Evolutionary conservation across 2,888 invertebrate species (phyloP).

Genomic region (Hirtodrosophila cameraria): DNA sequence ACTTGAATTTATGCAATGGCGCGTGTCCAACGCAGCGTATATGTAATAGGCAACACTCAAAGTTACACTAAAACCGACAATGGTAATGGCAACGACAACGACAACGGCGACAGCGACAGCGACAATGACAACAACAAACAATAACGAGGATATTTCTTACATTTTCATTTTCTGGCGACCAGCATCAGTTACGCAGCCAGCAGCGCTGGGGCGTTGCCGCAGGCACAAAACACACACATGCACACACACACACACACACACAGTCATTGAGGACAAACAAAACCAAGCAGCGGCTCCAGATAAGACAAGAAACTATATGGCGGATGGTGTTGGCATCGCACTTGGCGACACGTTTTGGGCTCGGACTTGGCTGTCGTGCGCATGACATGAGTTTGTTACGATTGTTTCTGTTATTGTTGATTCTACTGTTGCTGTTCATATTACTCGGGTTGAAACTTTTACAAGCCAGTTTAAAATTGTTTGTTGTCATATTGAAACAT

Average conservation of each 20-base stretch:
- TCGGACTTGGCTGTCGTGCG: constrained; percentile 57
- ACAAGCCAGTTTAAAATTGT: too few species aligned
- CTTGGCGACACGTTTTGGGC: constrained; percentile 76
- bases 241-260: constrained; percentile 20
- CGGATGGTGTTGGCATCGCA: constrained; percentile 59
- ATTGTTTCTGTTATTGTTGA: constrained; percentile 18
- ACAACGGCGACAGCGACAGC: constrained; percentile 27
- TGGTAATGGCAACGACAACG: constrained; percentile 33
- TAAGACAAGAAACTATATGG: constrained; percentile 76
- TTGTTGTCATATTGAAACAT: too few species aligned
- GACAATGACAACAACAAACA: constrained; percentile 54
- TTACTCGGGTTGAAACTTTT: constrained; percentile 2
- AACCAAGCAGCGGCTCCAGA: constrained; percentile 64
- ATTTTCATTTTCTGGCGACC: constrained; percentile 58
- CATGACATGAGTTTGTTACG: constrained; percentile 64
- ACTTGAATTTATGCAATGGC: constrained; percentile 81
- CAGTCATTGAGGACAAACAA: constrained; percentile 39
- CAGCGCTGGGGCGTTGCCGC: constrained; percentile 54
- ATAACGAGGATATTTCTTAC: constrained; percentile 71
- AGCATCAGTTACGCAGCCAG: constrained; percentile 43
- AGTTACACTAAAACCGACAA: constrained; percentile 67
- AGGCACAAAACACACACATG: constrained; percentile 36
- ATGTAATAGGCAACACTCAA: constrained; percentile 72
- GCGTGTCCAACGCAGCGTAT: constrained; percentile 79
- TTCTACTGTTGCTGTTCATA: constrained; percentile 12